These are phyloP conservation scores for Rafetus swinhoei DNA, from an alignment of 2,113 vertebrate genomes.

Conservation along the genomic window DNA sequence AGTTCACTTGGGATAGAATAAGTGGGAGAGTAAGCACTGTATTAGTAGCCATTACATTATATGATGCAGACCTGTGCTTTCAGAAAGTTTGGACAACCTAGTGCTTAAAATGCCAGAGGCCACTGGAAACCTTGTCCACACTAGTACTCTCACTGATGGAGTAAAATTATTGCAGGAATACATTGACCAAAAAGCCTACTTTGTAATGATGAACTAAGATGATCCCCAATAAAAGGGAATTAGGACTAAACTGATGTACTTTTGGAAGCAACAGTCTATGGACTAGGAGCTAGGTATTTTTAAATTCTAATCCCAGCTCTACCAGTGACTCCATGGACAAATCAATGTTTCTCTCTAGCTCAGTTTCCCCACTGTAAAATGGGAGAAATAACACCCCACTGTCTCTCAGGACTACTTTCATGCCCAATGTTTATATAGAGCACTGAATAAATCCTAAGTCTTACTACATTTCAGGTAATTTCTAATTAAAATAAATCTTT, in stretches of 20 bases:
- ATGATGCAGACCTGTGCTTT: neutral
- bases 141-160: neutral
- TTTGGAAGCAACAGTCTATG: neutral
- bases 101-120: neutral
- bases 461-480: neutral
- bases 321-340: neutral
- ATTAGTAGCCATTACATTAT: no score
- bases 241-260: slow-evolving; percentile 32
- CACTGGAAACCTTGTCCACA: slow-evolving; percentile 35
- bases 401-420: neutral
- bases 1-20: neutral
- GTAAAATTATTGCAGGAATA: neutral
- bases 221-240: slow-evolving; percentile 9
- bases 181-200: slow-evolving; percentile 31
- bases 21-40: no score
- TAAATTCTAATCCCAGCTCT: slow-evolving; percentile 17
- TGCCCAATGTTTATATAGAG: slow-evolving; percentile 9
- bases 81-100: neutral
- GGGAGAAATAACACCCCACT: neutral
- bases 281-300: slow-evolving; percentile 25
- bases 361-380: neutral
- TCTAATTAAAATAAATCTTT: neutral
- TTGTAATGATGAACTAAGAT: neutral
- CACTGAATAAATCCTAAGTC: neutral
- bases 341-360: no score